A percentile compares a stretch with the other conserved stretches of the same genome.
These are phyloP conservation scores for Sinocyclocheilus maitianheensis DNA, from an alignment of 2,113 vertebrate genomes.

Conservation along the genomic window DNA sequence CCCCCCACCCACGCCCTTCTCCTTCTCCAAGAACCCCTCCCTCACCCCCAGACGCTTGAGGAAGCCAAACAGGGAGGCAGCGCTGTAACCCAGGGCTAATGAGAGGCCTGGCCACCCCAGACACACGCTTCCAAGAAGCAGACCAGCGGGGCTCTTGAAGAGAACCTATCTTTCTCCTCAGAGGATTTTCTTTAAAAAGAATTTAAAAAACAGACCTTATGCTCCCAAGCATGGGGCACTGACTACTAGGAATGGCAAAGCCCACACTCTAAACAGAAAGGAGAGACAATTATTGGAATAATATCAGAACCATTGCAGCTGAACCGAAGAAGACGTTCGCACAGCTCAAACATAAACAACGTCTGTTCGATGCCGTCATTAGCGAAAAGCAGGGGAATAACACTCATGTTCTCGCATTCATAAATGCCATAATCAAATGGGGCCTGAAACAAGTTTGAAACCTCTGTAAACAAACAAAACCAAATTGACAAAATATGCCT, in stretches of 20 bases:
- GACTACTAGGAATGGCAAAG: constrained; percentile 48
- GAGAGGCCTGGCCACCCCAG: constrained; percentile 48
- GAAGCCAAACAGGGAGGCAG: constrained; percentile 43
- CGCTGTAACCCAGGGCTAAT: constrained; percentile 35
- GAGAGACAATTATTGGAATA: constrained; percentile 44
- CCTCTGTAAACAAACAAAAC: constrained; percentile 47
- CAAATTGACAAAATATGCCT: constrained; percentile 49
- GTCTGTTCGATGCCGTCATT: constrained; percentile 43
- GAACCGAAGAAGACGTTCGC: constrained; percentile 15
- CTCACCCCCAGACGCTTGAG: constrained; percentile 35
- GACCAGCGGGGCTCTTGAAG: constrained; percentile 39
- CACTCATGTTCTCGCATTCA: constrained; percentile 25
- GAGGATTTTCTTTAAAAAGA: constrained; percentile 42
- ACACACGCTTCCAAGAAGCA: constrained; percentile 56
- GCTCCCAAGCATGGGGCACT: constrained; percentile 14
- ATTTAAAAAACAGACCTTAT: constrained; percentile 47
- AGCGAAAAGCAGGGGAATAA: constrained; percentile 36
- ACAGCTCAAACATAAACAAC: constrained; percentile 45
- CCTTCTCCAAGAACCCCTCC: constrained; percentile 14
- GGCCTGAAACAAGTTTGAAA: constrained; percentile 50
- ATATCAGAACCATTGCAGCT: constrained; percentile 47
- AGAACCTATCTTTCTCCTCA: constrained; percentile 38
- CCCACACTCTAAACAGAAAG: constrained; percentile 46
- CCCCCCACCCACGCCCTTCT: background rate
- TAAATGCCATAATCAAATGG: constrained; percentile 36